Percentiles rank a stretch among this genome's conserved stretches.
These are phyloP conservation scores for Agonopterix arenella DNA, from an alignment of 2,888 invertebrate genomes.

Conservation along the genomic window DNA sequence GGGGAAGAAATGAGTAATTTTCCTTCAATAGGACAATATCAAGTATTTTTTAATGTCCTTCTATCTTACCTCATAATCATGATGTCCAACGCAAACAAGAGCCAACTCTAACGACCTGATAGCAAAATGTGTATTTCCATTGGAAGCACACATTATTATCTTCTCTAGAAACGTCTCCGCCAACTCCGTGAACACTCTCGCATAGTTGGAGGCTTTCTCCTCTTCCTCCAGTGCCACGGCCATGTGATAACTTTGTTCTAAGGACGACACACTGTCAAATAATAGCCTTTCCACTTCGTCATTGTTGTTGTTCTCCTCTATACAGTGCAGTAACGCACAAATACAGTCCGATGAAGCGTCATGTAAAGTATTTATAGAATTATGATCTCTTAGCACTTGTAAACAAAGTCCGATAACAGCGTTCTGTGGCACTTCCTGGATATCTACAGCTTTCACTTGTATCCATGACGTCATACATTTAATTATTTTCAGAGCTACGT, in stretches of 20 bases:
- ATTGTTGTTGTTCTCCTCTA: slow-evolving; percentile 86
- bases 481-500: slow-evolving; percentile 84
- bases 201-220: slow-evolving; percentile 95
- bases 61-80: slow-evolving; percentile 90
- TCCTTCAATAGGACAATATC: no score
- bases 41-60: no score
- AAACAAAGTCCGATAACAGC: slow-evolving; percentile 85
- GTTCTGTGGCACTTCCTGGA: slow-evolving; percentile 84
- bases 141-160: slow-evolving; percentile 82
- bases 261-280: slow-evolving; percentile 86
- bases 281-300: slow-evolving; percentile 86
- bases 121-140: slow-evolving; percentile 82
- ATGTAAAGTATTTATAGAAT: slow-evolving; percentile 82
- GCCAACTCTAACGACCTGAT: slow-evolving; percentile 92
- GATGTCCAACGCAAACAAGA: slow-evolving; percentile 95
- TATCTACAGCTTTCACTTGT: slow-evolving; percentile 86
- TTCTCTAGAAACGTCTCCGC: slow-evolving; percentile 93
- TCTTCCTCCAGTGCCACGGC: slow-evolving; percentile 96
- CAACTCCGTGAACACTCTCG: slow-evolving; percentile 95
- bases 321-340: slow-evolving; percentile 88
- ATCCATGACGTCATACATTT: slow-evolving; percentile 96
- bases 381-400: slow-evolving; percentile 79
- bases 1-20: no score
- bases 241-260: slow-evolving; percentile 92
- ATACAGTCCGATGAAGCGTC: slow-evolving; percentile 94